Evolutionary conservation across 2,888 invertebrate genomes (phyloP).

Genomic region (Polietes domitor): DNA sequence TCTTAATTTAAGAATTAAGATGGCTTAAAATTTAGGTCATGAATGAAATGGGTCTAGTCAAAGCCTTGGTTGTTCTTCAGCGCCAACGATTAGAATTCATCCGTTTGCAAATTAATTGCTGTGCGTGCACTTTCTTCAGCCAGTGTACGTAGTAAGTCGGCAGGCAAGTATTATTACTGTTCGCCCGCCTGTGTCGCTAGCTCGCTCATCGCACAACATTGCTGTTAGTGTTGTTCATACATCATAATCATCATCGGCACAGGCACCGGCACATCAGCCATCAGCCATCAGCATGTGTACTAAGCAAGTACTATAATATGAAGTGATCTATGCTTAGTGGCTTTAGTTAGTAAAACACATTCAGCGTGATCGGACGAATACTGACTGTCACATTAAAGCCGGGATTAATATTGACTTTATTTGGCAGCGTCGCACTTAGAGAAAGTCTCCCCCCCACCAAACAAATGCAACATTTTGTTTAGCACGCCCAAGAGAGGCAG

Average conservation of each 20-base stretch:
- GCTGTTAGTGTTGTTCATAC: constrained; percentile 4
- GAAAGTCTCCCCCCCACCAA: neutral
- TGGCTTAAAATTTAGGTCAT: no score
- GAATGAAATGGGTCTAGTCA: no score
- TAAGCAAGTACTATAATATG: constrained; percentile 72
- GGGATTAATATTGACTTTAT: neutral
- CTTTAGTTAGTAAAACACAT: constrained; percentile 77
- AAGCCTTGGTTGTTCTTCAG: no score
- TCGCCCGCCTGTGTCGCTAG: no score
- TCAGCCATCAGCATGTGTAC: constrained; percentile 48
- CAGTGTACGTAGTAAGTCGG: no score
- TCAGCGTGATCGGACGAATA: constrained; percentile 72
- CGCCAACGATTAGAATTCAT: no score
- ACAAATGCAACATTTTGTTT: neutral
- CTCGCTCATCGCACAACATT: constrained; percentile 32
- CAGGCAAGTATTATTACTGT: no score
- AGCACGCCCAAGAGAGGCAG: neutral
- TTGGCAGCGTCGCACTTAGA: neutral
- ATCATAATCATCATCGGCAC: neutral
- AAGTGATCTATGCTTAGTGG: constrained; percentile 73
- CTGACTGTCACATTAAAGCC: neutral
- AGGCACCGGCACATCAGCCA: neutral
- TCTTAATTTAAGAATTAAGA: no score
- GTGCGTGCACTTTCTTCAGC: no score
- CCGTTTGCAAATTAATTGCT: no score